Evolutionary conservation across 2,888 invertebrate genomes (phyloP), one percentile per base, ranked within the genome.

Genomic region (Rhogogaster chlorosoma): DNA sequence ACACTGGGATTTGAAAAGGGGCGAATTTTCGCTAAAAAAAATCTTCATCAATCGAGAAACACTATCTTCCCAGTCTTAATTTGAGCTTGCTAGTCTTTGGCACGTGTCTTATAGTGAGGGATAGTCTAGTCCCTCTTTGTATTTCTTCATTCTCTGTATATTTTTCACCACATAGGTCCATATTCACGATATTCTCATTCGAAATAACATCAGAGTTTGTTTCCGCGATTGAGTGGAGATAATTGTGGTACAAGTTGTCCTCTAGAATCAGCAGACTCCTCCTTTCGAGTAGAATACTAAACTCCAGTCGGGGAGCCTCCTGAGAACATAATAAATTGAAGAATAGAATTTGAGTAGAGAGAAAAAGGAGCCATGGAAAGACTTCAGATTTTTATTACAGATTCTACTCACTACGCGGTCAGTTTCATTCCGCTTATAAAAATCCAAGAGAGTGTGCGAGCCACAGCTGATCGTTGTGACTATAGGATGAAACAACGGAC

Each of bases 401-500:
- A 83, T 32, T 32, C 67, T 86, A 87, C 91, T 92, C 86, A 92
- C 92, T 84, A 93, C 89, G 64, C 93, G 92, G 73, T 94, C 93
- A 84, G 89, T 91, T 22, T 93, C 91, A 77, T 92, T 89, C 36
- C 94, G 94, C 90, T 95, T 94, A 87, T 96, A 95, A 93, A 99
- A 98, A 92, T 98, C 97, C 71, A 99, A 94, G n/a, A 99, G 93
- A 15, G 97, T 97, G 92, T 99, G 98, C 0, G 98, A 98, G 0
- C 99, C 98, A 89, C 98, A 96, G 77, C 97, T 98, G 85, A 99
- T 96, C 0, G 99, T 99, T 26, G 98, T 97, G 84, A 99, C 97
- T 18, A 97, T 97, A 0, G 99, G 99, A 93, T 96, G 96, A 93
- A 99, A 99, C 22, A 99, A 94, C 0, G 98, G 97, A 0, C 99